Evolutionary conservation across 2,113 vertebrate species (phyloP), one percentile per base, ranked within the genome.

Genomic region (Arizona elegans): DNA sequence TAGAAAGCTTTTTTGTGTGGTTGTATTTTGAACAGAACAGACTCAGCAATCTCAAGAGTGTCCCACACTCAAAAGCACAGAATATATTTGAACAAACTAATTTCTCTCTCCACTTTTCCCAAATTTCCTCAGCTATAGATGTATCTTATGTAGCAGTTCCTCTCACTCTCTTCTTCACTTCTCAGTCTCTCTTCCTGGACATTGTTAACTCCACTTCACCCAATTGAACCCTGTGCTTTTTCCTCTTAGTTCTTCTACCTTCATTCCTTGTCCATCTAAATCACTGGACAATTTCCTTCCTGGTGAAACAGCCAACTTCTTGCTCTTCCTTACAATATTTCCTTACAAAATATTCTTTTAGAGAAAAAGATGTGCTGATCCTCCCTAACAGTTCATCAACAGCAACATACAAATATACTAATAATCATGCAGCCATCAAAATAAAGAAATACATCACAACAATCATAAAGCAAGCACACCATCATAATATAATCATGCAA

Each of bases 141-240:
- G 9, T 65, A 26, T 65, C 9, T 65, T 12, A 29, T 5, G 11
- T 70, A n/a, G 29, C 26, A n/a, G 62, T n/a, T 70, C 62, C 4
- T n/a, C 29, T 70, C 5, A 13, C 29, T n/a, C 11, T 70, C 12
- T n/a, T n/a, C 62, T 70, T 70, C 2, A 9, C 62, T 70, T 70
- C 62, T 70, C 62, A 70, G 62, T 13, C 29, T 0, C 5, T 65
- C 62, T 65, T n/a, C 62, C 11, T n/a, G 4, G 26, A 29, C 11
- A 65, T 1, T 0, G 11, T n/a, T 11, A 0, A 1, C 29, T 65
- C 11, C 29, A 65, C 11, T 1, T n/a, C 4, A 13, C 29, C 11
- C 8, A 62, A 11, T 62, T 62, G 59, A 62, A 62, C 24, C 9
- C 59, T 26, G 8, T 1, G 3, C 59, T 9, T 26, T 62, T 62